phyloP scores from a whole-genome alignment of 2,888 invertebrate species.

The Ypsolopha scabrella region DNA sequence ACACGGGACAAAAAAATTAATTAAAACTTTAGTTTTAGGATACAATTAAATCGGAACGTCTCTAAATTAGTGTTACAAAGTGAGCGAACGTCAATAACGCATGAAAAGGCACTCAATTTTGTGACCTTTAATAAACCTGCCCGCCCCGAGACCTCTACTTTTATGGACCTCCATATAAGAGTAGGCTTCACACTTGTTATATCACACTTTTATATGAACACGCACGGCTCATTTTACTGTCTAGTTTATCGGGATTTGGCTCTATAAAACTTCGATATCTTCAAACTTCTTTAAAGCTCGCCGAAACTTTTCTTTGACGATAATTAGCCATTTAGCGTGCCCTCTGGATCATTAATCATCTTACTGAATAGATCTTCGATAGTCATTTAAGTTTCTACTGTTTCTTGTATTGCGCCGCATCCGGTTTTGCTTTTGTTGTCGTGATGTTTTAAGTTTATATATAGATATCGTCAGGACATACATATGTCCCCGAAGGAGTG shows the following conservation, averaged over 20 bases:
- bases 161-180: background rate
- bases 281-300: background rate
- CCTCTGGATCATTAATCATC: slow-evolving; percentile 6
- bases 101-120: slow-evolving; percentile 3
- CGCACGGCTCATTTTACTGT: background rate
- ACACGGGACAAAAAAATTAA: too few species aligned
- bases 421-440: background rate
- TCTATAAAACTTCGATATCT: background rate
- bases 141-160: background rate
- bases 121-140: slow-evolving; percentile 4
- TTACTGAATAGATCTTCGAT: slow-evolving; percentile 3
- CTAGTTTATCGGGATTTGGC: background rate
- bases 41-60: background rate
- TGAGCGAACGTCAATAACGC: slow-evolving; percentile 1
- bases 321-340: slow-evolving; percentile 8
- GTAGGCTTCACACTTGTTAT: background rate
- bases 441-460: too few species aligned
- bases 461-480: too few species aligned
- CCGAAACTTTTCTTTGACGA: background rate
- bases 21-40: too few species aligned
- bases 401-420: background rate
- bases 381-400: background rate
- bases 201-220: background rate
- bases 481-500: too few species aligned
- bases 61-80: background rate